phyloP scores from a whole-genome alignment of 2,113 vertebrate species.

The Setophaga kirtlandii region DNA sequence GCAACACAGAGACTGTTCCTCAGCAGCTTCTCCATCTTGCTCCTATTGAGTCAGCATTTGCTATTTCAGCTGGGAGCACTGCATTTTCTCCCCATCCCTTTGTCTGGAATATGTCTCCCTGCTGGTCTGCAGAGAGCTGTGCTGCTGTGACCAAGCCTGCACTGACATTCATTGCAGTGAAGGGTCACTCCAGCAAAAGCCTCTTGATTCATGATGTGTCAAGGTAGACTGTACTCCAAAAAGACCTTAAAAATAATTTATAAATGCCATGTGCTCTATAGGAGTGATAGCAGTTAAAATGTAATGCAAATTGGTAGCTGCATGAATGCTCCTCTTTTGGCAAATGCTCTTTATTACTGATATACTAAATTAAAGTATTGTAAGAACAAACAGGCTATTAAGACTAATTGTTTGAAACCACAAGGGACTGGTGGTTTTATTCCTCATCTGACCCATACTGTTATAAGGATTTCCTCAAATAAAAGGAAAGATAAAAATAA shows the following conservation, averaged over 20 bases:
- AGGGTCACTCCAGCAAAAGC: not conserved
- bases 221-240: not conserved
- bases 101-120: not conserved
- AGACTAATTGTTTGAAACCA: not conserved
- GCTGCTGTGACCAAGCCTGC: fast-evolving
- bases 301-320: not conserved
- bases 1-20: not conserved
- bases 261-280: not conserved
- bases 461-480: not conserved
- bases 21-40: not conserved
- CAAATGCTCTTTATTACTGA: not conserved
- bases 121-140: not conserved
- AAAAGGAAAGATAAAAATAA: not conserved
- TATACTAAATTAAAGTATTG: not conserved
- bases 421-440: not conserved
- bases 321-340: not conserved
- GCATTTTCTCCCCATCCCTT: not conserved
- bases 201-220: not conserved
- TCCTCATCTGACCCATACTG: not conserved
- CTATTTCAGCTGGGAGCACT: not conserved
- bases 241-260: not conserved
- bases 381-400: not conserved
- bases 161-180: not conserved
- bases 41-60: not conserved
- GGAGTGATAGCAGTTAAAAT: not conserved